Percentiles rank a stretch among this genome's conserved stretches.
Evolutionary conservation across 2,113 vertebrate species (phyloP).

Genomic region (Gobius niger): DNA sequence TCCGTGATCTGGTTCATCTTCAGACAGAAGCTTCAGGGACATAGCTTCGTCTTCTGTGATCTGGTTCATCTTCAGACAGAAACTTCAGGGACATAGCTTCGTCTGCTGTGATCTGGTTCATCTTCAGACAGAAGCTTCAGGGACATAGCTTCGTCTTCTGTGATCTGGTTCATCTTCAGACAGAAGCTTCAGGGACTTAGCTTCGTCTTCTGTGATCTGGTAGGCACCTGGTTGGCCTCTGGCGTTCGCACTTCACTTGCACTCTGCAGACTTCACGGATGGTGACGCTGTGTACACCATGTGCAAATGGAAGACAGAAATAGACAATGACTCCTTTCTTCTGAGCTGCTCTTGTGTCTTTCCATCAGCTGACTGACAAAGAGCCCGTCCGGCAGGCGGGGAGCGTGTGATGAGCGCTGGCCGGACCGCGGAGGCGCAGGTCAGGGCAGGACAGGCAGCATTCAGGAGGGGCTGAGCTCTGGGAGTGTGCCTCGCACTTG

Average conservation of each 20-base stretch:
- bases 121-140: slow-evolving; percentile 13
- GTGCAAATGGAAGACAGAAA: slow-evolving; percentile 33
- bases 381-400: neutral
- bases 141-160: slow-evolving; percentile 7
- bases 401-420: neutral
- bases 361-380: slow-evolving; percentile 7
- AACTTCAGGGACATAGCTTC: slow-evolving; percentile 1
- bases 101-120: slow-evolving; percentile 2
- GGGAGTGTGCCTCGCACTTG: neutral
- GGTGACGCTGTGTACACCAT: slow-evolving; percentile 11
- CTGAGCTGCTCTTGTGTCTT: neutral
- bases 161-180: slow-evolving; percentile 13
- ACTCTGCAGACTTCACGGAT: slow-evolving; percentile 20
- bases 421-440: neutral
- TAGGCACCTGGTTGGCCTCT: slow-evolving; percentile 34
- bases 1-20: slow-evolving; percentile 9
- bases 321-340: slow-evolving; percentile 6
- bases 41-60: neutral
- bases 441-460: neutral
- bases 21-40: slow-evolving; percentile 12
- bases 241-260: slow-evolving; percentile 25
- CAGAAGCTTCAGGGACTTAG: slow-evolving; percentile 6
- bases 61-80: slow-evolving; percentile 21
- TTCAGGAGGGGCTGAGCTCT: neutral
- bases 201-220: neutral